Base-by-base conservation (phyloP, 1,140 invertebrate species). In the Scaptomyza graminum region DNA sequence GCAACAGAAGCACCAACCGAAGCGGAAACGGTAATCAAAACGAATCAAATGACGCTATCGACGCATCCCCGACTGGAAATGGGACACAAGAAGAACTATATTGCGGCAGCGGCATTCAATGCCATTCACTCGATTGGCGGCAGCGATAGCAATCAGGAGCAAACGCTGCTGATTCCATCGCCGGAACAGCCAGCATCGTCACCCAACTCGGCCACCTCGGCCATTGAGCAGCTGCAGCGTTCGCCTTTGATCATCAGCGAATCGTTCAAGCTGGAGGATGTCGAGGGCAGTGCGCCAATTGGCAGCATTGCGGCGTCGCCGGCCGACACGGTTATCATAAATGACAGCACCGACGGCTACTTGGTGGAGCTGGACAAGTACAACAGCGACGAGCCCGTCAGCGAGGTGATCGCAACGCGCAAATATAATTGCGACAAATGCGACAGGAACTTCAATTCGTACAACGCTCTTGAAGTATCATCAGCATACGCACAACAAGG, bases 381-480 rank as follows among this genome's bases (percentile, higher is more conserved):
- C 7, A 2, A 31, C 12, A 44, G 63, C 18, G 71, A 80, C 0
- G 41, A 66, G 1, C 5, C 16, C 0, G 46, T 37, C 37, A 70
- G 68, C 5, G 1, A n/a, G 37, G 12, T 6, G 5, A n/a, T 60
- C n/a, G n/a, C n/a, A 0, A 71, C 71, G 1, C 77, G 78, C 12
- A 91, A 90, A 79, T 61, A 89, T 70, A 47, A 73, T 80, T 97
- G 96, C 79, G 92, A 70, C 90, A 39, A 93, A 66, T 97, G 97
- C 76, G 93, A 94, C 12, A 92, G 95, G 55, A 94, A 95, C 22
- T 97, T 97, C 88, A 94, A 95, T 64, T 96, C 97, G 75, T 93
- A 95, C 52, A 97, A 97, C 92, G 97, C 96, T 46, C 92, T 97
- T 97, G 43, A 94, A 96, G 22, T 97, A 97, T 91, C 97, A 98